Evolutionary conservation across 2,888 invertebrate species (phyloP).

Genomic region (Leucania comma): DNA sequence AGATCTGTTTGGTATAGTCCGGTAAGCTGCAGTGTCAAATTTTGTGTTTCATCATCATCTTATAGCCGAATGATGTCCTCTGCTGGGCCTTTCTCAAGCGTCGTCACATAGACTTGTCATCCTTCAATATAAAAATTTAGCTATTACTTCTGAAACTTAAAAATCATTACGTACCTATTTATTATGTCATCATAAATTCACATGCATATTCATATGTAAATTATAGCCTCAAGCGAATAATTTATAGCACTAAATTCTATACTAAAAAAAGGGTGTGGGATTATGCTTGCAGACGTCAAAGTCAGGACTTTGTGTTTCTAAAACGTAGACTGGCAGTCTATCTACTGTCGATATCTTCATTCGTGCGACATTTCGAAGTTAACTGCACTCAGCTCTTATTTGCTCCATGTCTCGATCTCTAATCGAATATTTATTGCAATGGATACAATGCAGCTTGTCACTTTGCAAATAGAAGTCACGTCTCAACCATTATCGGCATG

Average conservation of each 20-base stretch:
- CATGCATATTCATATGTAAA: not conserved
- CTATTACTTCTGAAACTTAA: not conserved
- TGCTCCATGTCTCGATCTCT: slow-evolving; percentile 49
- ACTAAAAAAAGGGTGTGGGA: slow-evolving; percentile 34
- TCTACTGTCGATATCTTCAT: slow-evolving; percentile 47
- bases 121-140: not conserved
- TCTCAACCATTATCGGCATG: slow-evolving; percentile 75
- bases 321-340: slow-evolving; percentile 36
- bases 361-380: slow-evolving; percentile 34
- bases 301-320: slow-evolving; percentile 30
- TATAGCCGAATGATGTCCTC: not conserved
- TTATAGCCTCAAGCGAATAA: not conserved
- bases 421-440: slow-evolving; percentile 59
- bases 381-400: slow-evolving; percentile 33
- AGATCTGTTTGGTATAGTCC: not conserved
- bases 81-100: not conserved
- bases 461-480: slow-evolving; percentile 77
- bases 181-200: not conserved
- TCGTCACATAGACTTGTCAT: not conserved
- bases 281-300: slow-evolving; percentile 20
- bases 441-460: slow-evolving; percentile 57
- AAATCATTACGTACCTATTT: not conserved
- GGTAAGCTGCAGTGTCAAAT: not conserved
- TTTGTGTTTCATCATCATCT: not conserved
- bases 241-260: slow-evolving; percentile 10